phyloP scores from a whole-genome alignment of 1,140 invertebrate genomes.

The Hycleus cichorii region DNA sequence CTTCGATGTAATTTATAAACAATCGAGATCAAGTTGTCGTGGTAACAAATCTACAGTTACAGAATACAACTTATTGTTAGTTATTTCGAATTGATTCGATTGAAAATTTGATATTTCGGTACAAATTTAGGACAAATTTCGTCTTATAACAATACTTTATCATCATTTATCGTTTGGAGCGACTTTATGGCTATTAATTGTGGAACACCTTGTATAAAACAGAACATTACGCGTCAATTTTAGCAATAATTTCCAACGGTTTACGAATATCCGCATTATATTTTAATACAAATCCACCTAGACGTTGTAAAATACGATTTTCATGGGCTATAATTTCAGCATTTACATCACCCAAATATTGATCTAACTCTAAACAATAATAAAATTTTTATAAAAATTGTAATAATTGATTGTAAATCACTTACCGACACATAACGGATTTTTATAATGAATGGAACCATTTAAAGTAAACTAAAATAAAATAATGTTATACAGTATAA shows the following conservation, averaged over 20 bases:
- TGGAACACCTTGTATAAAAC: background rate
- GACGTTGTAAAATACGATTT: constrained; percentile 61
- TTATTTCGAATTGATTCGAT: too few species aligned
- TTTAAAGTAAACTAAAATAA: constrained; percentile 29
- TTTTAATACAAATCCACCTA: constrained; percentile 58
- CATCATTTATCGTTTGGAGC: too few species aligned
- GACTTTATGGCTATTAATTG: too few species aligned
- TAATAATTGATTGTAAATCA: constrained; percentile 4
- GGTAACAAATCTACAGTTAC: too few species aligned
- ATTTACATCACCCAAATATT: constrained; percentile 64
- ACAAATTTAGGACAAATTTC: too few species aligned
- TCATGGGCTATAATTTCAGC: constrained; percentile 70
- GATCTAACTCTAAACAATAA: constrained; percentile 62
- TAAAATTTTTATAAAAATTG: constrained; percentile 8
- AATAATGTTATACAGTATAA: background rate
- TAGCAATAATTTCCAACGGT: constrained; percentile 56
- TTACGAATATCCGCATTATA: constrained; percentile 52
- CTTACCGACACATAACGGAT: constrained; percentile 60
- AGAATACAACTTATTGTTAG: too few species aligned
- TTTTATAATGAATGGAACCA: constrained; percentile 64
- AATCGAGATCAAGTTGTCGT: too few species aligned
- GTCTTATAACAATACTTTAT: too few species aligned
- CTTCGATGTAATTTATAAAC: too few species aligned
- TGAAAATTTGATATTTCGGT: too few species aligned
- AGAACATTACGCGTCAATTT: constrained; percentile 62